A percentile compares a stretch with the other conserved stretches of the same genome.
Conservation (phyloP, 2,113 vertebrate genomes). For the Phoenicopterus ruber region DNA sequence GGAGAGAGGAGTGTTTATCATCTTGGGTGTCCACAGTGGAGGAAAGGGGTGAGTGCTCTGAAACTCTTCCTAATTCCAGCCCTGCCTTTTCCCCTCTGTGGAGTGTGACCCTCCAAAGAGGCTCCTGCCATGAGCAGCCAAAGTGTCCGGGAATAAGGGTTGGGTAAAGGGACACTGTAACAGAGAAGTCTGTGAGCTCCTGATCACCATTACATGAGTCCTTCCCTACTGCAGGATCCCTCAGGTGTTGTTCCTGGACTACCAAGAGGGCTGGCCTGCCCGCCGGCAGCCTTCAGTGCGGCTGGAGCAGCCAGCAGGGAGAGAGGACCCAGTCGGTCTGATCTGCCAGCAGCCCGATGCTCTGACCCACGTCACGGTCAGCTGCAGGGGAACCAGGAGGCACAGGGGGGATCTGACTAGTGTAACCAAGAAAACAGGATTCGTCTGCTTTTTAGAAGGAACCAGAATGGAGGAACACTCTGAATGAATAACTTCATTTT, state of each 20-base stretch:
- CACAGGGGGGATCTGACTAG: neutral
- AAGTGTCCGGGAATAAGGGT: neutral
- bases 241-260: fast-evolving
- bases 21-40: neutral
- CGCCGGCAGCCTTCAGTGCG: neutral
- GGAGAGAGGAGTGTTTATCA: neutral
- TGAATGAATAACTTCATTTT: neutral
- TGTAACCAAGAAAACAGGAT: neutral
- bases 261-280: neutral
- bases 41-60: constrained; percentile 1
- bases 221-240: neutral
- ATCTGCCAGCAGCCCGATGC: neutral
- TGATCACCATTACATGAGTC: neutral
- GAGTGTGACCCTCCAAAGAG: neutral
- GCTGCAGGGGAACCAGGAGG: neutral
- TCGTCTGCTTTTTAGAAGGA: neutral
- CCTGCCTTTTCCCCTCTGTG: neutral
- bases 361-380: neutral
- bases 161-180: neutral
- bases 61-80: neutral
- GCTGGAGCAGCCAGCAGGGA: neutral
- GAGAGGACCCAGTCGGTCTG: neutral
- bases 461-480: neutral
- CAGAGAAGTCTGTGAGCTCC: neutral
- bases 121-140: neutral